phyloP scores from a whole-genome alignment of 2,888 invertebrate genomes.

The Pandemis heparana region DNA sequence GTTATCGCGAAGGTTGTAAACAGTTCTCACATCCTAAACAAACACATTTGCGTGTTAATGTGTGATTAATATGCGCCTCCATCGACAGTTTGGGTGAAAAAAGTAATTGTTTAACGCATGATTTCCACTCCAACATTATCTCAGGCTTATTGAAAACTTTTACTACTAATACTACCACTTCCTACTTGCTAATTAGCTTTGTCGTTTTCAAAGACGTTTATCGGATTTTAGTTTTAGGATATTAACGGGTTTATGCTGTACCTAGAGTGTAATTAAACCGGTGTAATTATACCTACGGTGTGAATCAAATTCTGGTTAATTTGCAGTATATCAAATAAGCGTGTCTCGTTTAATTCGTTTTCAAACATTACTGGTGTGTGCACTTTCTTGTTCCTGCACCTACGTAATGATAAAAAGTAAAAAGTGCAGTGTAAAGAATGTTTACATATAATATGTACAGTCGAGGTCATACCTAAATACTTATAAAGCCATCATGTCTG shows the following conservation, averaged over 20 bases:
- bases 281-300: neutral
- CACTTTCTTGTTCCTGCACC: neutral
- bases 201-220: neutral
- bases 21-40: slow-evolving; percentile 19
- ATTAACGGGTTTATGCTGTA: neutral
- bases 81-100: slow-evolving; percentile 21
- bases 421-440: too few relatives aligned
- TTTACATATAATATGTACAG: too few relatives aligned
- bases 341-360: neutral
- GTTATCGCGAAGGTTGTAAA: slow-evolving; percentile 13
- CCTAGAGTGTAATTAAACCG: neutral
- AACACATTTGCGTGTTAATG: slow-evolving; percentile 12
- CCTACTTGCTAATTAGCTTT: neutral
- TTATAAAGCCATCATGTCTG: too few relatives aligned
- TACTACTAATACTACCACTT: neutral
- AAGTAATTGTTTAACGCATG: neutral
- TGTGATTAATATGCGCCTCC: neutral
- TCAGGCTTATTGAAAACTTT: slow-evolving; percentile 18
- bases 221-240: neutral
- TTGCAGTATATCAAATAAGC: neutral
- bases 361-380: neutral
- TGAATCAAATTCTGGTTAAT: neutral
- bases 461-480: too few relatives aligned
- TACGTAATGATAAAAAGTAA: neutral
- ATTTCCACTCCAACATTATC: slow-evolving; percentile 20